These are phyloP conservation scores for Anoura caudifer DNA, from an alignment of 2,113 vertebrate genomes.

Conservation along the genomic window DNA sequence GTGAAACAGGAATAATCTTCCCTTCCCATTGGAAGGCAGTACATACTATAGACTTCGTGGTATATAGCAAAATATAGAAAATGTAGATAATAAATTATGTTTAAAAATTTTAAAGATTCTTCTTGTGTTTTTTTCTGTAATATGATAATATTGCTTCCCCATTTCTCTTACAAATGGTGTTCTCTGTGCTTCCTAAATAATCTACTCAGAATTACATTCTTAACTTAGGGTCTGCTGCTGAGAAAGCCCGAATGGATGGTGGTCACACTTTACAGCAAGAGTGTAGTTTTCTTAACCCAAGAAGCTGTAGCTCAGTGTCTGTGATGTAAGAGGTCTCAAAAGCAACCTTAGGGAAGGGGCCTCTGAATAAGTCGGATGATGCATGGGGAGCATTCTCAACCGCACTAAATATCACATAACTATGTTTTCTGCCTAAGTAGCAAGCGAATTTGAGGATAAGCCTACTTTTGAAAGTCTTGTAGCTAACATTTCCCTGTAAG, in stretches of 20 bases:
- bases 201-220: too few species aligned
- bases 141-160: background rate
- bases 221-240: background rate
- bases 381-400: background rate
- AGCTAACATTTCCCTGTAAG: background rate
- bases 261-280: background rate
- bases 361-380: background rate
- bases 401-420: background rate
- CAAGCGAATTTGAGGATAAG: background rate
- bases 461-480: background rate
- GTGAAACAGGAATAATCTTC: background rate
- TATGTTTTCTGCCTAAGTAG: background rate
- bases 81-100: background rate
- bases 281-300: fast-evolving
- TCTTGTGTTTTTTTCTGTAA: background rate
- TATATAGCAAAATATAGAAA: background rate
- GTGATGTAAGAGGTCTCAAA: too few species aligned
- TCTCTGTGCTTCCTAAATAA: background rate
- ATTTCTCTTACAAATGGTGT: background rate
- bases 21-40: background rate
- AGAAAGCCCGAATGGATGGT: background rate
- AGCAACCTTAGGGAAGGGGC: background rate
- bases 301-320: background rate
- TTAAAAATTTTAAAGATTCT: background rate
- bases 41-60: background rate